phyloP scores from a whole-genome alignment of 2,113 vertebrate genomes.

The Marmota monax region DNA sequence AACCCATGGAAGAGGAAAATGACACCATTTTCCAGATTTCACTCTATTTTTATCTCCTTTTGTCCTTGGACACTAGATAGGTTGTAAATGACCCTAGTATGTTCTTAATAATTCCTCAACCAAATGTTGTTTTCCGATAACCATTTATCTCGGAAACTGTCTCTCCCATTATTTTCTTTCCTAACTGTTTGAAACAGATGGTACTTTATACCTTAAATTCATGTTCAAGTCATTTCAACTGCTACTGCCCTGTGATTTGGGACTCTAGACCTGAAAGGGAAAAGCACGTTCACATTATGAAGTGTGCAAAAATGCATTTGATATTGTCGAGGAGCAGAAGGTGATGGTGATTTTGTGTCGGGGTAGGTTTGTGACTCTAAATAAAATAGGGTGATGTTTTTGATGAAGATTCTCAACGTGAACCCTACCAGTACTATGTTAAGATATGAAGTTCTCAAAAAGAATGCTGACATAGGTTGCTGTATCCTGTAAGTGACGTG shows the following conservation, averaged over 20 bases:
- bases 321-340: constrained; percentile 13
- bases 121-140: constrained; percentile 66
- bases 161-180: constrained; percentile 64
- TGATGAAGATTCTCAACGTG: not conserved
- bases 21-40: not conserved
- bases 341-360: not conserved
- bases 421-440: not conserved
- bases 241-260: constrained; percentile 63
- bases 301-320: constrained; percentile 11
- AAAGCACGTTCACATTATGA: not conserved
- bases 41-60: not conserved
- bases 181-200: constrained; percentile 75
- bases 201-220: constrained; percentile 69
- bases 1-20: not conserved
- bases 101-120: constrained; percentile 58
- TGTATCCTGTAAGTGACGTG: not conserved
- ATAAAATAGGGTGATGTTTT: not conserved
- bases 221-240: constrained; percentile 60
- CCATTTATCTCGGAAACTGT: constrained; percentile 70
- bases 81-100: constrained; percentile 20
- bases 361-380: not conserved
- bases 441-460: not conserved
- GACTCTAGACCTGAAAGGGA: not conserved
- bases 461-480: not conserved
- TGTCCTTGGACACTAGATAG: not conserved